These are phyloP conservation scores for Liparis tanakae DNA, from an alignment of 2,797 vertebrate genomes.

Conservation along the genomic window DNA sequence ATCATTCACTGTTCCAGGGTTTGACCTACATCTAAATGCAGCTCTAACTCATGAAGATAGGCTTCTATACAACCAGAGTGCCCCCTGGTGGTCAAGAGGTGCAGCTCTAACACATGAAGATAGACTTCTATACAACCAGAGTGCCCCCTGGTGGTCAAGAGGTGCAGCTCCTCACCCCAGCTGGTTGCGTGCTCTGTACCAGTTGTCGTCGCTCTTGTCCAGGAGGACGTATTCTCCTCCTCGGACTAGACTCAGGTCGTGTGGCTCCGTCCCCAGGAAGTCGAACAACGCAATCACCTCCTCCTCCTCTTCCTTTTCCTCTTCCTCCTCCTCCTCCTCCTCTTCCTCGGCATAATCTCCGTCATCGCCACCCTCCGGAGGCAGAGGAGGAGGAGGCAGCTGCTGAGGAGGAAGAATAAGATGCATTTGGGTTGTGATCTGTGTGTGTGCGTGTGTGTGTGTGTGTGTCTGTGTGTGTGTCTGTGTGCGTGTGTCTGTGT, in stretches of 20 bases:
- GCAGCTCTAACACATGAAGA: no score
- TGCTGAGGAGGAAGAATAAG: background rate
- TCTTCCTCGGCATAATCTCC: background rate
- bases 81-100: no score
- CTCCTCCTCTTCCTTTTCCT: slow-evolving; percentile 72
- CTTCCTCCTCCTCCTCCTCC: fast-evolving
- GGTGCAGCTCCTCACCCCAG: slow-evolving; percentile 76
- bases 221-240: slow-evolving; percentile 89
- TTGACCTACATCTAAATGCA: no score
- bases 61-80: no score
- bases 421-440: background rate
- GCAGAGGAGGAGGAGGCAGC: slow-evolving; percentile 51
- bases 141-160: no score
- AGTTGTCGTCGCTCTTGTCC: slow-evolving; percentile 89
- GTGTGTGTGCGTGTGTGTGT: no score
- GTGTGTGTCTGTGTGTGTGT: no score
- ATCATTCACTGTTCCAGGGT: no score
- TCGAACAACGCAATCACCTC: slow-evolving; percentile 91
- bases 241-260: slow-evolving; percentile 87
- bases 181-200: slow-evolving; percentile 91
- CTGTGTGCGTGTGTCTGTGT: no score
- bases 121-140: no score
- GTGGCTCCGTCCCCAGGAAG: slow-evolving; percentile 87
- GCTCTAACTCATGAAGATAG: no score
- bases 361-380: background rate